A percentile compares a stretch with the other conserved stretches of the same genome.
These are phyloP conservation scores for Oryzias woworae DNA, from an alignment of 2,113 vertebrate genomes.

Conservation along the genomic window DNA sequence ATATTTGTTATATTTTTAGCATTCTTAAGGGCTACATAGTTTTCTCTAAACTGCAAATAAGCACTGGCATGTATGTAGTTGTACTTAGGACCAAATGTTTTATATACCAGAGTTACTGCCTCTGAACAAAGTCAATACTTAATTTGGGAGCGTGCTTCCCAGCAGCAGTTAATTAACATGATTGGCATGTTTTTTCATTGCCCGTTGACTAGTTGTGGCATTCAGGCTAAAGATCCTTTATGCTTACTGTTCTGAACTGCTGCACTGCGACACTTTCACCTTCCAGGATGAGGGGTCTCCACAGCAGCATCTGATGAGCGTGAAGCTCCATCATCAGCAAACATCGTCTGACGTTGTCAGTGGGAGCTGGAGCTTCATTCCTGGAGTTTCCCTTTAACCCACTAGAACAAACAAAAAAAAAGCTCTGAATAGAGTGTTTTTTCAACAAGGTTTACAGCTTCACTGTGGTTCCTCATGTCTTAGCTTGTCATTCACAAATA, in stretches of 20 bases:
- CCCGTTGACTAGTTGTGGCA: slow-evolving; percentile 2
- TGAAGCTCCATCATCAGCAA: slow-evolving; percentile 17
- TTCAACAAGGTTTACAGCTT: too few species aligned
- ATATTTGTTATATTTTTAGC: too few species aligned
- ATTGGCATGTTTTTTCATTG: slow-evolving; percentile 5
- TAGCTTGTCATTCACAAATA: too few species aligned
- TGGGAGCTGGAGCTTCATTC: too few species aligned
- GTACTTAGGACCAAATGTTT: neutral
- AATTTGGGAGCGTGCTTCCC: neutral
- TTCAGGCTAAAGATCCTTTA: slow-evolving; percentile 15
- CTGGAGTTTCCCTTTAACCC: too few species aligned
- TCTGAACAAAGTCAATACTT: slow-evolving; percentile 2
- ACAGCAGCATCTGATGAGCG: neutral
- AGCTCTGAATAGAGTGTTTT: too few species aligned
- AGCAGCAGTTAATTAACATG: neutral
- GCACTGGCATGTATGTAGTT: neutral
- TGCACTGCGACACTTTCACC: slow-evolving; percentile 18
- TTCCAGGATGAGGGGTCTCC: slow-evolving; percentile 4
- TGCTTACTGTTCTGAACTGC: slow-evolving; percentile 2
- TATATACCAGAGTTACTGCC: too few species aligned
- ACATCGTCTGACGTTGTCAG: slow-evolving; percentile 10
- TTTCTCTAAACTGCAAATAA: neutral
- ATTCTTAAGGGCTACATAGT: too few species aligned
- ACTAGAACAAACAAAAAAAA: too few species aligned
- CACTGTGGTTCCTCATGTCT: too few species aligned